A percentile compares a stretch with the other conserved stretches of the same genome.
phyloP scores from a whole-genome alignment of 2,113 vertebrate species.

The Echinops telfairi region DNA sequence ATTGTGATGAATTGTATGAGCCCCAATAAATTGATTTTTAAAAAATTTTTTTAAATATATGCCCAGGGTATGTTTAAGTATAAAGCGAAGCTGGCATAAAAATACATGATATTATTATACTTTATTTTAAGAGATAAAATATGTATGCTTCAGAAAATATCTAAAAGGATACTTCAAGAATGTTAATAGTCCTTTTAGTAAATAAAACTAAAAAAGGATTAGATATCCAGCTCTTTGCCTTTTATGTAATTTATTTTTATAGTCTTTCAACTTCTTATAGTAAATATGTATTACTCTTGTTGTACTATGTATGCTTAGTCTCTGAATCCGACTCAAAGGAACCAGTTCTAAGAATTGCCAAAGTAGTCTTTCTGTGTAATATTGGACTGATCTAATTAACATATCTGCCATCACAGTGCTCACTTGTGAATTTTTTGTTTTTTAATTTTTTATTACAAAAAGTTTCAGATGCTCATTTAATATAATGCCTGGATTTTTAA shows the following conservation, averaged over 20 bases:
- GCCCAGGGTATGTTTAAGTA: neutral
- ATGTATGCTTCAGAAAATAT: neutral
- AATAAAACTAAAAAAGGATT: neutral
- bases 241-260: neutral
- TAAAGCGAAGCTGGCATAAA: neutral
- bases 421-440: neutral
- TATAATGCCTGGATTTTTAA: neutral
- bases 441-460: conserved; percentile 2
- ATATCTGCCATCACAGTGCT: neutral
- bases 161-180: neutral
- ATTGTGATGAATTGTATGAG: too few species aligned
- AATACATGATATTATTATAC: neutral
- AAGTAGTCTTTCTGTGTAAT: neutral
- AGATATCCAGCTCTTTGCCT: neutral
- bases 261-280: neutral
- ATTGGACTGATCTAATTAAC: neutral
- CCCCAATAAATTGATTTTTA: too few species aligned
- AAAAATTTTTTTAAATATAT: too few species aligned
- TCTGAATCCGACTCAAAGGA: neutral
- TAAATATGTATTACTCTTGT: neutral
- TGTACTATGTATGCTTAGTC: neutral
- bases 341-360: neutral
- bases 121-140: neutral
- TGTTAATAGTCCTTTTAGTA: neutral
- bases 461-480: neutral